Base-by-base conservation (phyloP, 1,140 invertebrate genomes). In the Trypoxylus dichotomus region DNA sequence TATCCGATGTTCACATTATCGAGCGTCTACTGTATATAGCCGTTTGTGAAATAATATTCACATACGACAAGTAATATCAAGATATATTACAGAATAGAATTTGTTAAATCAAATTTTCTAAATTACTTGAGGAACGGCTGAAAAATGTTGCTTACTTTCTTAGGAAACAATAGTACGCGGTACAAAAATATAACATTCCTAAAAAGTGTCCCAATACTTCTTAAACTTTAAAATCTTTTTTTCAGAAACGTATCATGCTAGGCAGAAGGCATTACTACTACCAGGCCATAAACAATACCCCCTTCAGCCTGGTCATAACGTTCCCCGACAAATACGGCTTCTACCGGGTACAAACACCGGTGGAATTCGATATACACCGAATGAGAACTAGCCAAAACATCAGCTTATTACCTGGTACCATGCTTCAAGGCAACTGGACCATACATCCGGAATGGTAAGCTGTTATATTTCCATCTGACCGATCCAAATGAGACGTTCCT, bases 361-460 rank as follows among this genome's bases (percentile, higher is more conserved):
- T 88, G 21, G 91, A 89, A 41, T 89, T 91, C 79, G 91, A 93
- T 81, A 91, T 92, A 74, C 91, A 92, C 84, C 89, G 89, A 85
- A 90, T 85, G 84, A 87, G 86, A 85, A 87, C 82, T 77, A 89
- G 84, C 89, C 91, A 89, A 85, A 91, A 88, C 87, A 90, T 88
- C 82, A 80, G 81, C 74, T 76, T 77, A 72, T 75, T 79, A 8
- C 87, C 92, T 81, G 86, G 90, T 86, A 87, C 92, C 84, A 92
- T 91, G 85, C 94, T 94, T 85, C 87, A 88, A 81, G 91, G 89
- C 77, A 92, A 95, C 83, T 97, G 96, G 95, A 94, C 91, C 85
- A 91, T 98, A 43, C 96, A 98, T 89, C 96, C 96, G 63, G 92
- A 96, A 82, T 97, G 96, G 95, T 94, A 54, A 5, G 32, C 32